A percentile compares a stretch with the other conserved stretches of the same genome.
phyloP scores from a whole-genome alignment of 2,113 vertebrate genomes.

The Coryphaenoides rupestris region DNA sequence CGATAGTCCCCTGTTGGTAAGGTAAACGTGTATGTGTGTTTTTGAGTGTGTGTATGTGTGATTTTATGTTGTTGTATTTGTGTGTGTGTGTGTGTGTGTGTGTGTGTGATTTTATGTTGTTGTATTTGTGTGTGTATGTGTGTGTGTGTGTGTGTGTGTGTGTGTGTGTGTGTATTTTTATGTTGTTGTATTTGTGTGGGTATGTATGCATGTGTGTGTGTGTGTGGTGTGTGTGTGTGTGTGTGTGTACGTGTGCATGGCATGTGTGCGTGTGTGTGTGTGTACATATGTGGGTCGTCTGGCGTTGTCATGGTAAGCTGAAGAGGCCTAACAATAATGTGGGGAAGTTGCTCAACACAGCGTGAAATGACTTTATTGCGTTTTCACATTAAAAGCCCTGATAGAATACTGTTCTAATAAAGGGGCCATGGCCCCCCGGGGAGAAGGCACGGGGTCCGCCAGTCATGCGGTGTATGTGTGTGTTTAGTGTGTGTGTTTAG shows the following conservation, averaged over 20 bases:
- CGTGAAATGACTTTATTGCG: slow-evolving; percentile 79
- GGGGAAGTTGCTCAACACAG: slow-evolving; percentile 72
- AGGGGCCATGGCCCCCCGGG: slow-evolving; percentile 57
- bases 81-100: background rate
- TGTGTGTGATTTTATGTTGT: background rate
- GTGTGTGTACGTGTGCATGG: slow-evolving; percentile 4
- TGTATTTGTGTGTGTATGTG: background rate
- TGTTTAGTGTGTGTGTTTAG: slow-evolving; percentile 18
- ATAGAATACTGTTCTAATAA: slow-evolving; percentile 76
- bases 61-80: background rate
- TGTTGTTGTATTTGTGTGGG: background rate
- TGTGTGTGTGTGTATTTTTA: slow-evolving; percentile 7
- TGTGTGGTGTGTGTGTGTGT: slow-evolving; percentile 2
- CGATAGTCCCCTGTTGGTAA: too few relatives aligned
- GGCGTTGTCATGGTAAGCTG: slow-evolving; percentile 47
- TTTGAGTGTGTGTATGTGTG: too few relatives aligned
- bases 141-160: slow-evolving; percentile 3
- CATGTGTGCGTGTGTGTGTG: slow-evolving; percentile 12
- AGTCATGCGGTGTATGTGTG: slow-evolving; percentile 54
- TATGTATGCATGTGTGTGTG: background rate
- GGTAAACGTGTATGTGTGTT: too few relatives aligned
- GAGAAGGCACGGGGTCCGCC: slow-evolving; percentile 57
- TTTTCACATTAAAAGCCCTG: slow-evolving; percentile 75
- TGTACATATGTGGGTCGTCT: slow-evolving; percentile 24
- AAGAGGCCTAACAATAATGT: slow-evolving; percentile 68